A percentile compares a stretch with the other conserved stretches of the same genome.
Evolutionary conservation across 1,140 invertebrate genomes (phyloP).

Genomic region (Pygmarrhopalites habei): DNA sequence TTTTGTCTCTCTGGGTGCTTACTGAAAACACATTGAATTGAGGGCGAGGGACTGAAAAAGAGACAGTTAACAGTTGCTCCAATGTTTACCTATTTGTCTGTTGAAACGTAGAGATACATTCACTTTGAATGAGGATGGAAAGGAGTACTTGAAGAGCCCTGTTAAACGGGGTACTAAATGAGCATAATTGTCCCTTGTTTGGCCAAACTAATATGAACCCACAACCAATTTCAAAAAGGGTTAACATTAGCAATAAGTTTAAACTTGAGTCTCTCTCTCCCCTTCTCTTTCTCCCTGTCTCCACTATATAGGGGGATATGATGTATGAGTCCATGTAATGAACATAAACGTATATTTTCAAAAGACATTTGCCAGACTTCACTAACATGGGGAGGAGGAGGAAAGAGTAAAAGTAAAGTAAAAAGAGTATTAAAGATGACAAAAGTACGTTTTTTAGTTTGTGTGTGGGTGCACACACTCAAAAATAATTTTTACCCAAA

Average conservation of each 20-base stretch:
- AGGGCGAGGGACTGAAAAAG: not conserved
- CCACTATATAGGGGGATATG: not conserved
- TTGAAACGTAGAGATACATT: conserved; percentile 9
- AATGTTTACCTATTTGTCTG: conserved; percentile 1
- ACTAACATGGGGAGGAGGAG: not conserved
- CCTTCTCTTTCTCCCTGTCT: no score
- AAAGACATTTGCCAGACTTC: conserved; percentile 15
- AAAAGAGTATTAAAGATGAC: not conserved
- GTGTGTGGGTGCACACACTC: not conserved
- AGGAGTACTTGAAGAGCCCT: conserved; percentile 11
- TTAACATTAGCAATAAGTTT: conserved; percentile 2
- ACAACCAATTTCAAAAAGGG: conserved; percentile 15
- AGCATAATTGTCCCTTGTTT: conserved; percentile 22
- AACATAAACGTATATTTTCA: not conserved
- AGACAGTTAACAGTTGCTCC: not conserved
- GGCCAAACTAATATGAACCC: no score
- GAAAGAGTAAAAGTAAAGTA: conserved; percentile 1
- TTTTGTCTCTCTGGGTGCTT: no score
- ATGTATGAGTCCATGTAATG: not conserved
- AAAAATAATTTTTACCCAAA: no score
- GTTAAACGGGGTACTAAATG: conserved; percentile 25
- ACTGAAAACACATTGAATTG: not conserved
- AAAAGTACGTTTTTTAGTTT: not conserved
- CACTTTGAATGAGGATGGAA: not conserved
- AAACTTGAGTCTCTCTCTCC: no score